Percentiles rank a stretch among this genome's conserved stretches.
Conservation (phyloP, 2,113 vertebrate species). For the Marmota flaviventris region DNA sequence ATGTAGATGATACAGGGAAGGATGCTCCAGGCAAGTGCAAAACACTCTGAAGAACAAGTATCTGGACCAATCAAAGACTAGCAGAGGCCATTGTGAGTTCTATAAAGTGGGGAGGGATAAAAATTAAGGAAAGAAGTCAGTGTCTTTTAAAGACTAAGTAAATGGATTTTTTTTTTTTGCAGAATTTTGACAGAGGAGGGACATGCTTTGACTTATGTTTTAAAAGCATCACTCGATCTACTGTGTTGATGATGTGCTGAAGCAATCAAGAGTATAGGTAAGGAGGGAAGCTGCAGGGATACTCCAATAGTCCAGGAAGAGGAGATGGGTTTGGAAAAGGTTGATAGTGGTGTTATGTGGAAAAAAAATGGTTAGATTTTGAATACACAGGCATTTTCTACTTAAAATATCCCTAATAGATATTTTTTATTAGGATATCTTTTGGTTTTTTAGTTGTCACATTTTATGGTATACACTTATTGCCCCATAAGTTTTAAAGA, state of each 20-base stretch:
- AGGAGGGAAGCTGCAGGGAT: neutral
- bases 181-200: neutral
- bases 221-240: neutral
- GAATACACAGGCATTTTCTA: neutral
- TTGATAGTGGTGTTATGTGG: neutral
- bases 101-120: neutral
- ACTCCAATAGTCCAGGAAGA: neutral
- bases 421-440: neutral
- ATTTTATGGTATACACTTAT: neutral
- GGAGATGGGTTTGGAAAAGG: neutral
- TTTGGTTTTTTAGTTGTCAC: neutral
- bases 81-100: neutral
- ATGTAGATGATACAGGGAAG: neutral
- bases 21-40: neutral
- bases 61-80: neutral
- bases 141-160: neutral
- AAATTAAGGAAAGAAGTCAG: neutral
- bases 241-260: neutral
- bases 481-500: neutral
- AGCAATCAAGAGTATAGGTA: neutral
- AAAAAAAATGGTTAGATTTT: conserved; percentile 16
- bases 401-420: neutral
- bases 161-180: neutral
- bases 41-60: neutral
- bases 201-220: neutral